These are phyloP conservation scores for Characodon lateralis DNA, from an alignment of 2,797 vertebrate species.

Conservation along the genomic window DNA sequence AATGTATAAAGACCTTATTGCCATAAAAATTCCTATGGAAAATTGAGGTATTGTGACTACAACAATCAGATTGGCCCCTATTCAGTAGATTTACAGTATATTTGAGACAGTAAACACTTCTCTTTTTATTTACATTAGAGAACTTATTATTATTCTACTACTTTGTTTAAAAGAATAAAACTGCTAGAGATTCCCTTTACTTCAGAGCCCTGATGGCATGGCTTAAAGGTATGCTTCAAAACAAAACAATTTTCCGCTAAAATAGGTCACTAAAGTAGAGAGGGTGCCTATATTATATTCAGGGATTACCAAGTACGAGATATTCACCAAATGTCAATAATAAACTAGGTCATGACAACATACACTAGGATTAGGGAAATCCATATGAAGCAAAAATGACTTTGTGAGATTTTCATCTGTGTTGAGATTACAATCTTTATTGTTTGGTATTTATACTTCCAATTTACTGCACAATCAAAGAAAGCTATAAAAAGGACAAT, in stretches of 20 bases:
- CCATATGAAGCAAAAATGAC: constrained; percentile 65
- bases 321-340: constrained; percentile 63
- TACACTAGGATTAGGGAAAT: constrained; percentile 69
- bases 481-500: constrained; percentile 19
- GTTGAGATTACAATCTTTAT: constrained; percentile 54
- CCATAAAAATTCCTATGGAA: constrained; percentile 70
- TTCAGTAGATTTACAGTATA: constrained; percentile 37
- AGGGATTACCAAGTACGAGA: constrained; percentile 68
- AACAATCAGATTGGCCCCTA: constrained; percentile 18
- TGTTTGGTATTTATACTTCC: constrained; percentile 58
- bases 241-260: constrained; percentile 53
- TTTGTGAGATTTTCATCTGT: constrained; percentile 57
- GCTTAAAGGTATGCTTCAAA: constrained; percentile 46
- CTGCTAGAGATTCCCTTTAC: constrained; percentile 16
- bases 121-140: constrained; percentile 20
- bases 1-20: constrained; percentile 64
- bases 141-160: constrained; percentile 1
- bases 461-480: constrained; percentile 45
- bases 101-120: constrained; percentile 31
- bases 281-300: constrained; percentile 50
- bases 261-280: constrained; percentile 61
- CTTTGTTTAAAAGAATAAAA: constrained; percentile 37
- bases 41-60: constrained; percentile 48
- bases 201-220: constrained; percentile 28
- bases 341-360: constrained; percentile 72